Evolutionary conservation across 1,140 invertebrate species (phyloP).

Genomic region (Calliphora vicina): DNA sequence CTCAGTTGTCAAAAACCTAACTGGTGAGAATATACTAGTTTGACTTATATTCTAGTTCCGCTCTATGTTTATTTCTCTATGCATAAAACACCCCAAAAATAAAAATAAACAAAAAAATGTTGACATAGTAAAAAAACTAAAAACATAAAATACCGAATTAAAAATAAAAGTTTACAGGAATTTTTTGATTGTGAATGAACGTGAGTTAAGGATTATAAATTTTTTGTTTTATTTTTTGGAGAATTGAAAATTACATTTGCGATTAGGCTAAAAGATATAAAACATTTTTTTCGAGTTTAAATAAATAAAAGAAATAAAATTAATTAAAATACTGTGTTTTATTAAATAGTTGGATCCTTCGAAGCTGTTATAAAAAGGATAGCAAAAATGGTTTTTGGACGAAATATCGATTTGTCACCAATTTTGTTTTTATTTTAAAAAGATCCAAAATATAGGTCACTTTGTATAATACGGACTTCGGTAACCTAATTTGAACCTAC

Average conservation of each 20-base stretch:
- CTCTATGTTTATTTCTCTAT: no score
- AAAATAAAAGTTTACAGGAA: slow-evolving; percentile 1
- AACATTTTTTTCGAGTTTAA: slow-evolving; percentile 1
- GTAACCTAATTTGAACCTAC: no score
- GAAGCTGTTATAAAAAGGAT: no score
- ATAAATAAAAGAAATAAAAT: background rate
- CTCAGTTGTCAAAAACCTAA: no score
- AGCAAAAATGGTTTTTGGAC: no score
- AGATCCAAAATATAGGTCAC: no score
- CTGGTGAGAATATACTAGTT: no score
- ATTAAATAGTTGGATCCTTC: background rate
- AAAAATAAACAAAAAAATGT: background rate
- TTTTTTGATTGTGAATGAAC: slow-evolving; percentile 13
- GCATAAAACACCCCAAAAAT: no score
- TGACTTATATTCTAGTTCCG: no score
- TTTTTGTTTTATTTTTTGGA: background rate
- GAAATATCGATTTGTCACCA: no score
- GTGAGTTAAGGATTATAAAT: background rate
- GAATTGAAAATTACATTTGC: background rate
- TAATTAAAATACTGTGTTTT: background rate
- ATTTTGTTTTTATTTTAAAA: no score
- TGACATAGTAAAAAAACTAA: background rate
- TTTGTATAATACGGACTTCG: no score
- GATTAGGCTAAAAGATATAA: background rate
- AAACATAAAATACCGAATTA: background rate